phyloP scores from a whole-genome alignment of 2,888 invertebrate genomes.

The Eristalis intricaria region DNA sequence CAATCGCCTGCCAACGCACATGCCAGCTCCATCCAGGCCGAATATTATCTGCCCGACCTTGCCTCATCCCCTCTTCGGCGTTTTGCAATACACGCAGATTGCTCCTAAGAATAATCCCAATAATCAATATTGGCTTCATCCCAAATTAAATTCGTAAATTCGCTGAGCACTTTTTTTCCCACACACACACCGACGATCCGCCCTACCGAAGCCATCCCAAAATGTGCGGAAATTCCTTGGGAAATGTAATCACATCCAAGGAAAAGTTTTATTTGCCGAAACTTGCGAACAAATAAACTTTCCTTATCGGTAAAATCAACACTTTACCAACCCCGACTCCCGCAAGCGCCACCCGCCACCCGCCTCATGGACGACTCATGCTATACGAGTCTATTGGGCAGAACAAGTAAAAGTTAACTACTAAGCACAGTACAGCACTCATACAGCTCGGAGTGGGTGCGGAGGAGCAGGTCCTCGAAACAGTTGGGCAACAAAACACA shows the following conservation, averaged over 20 bases:
- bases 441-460: neutral
- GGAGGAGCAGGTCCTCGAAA: neutral
- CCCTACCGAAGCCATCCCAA: neutral
- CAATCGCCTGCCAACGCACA: too few relatives aligned
- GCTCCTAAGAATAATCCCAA: slow-evolving; percentile 42
- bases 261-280: slow-evolving; percentile 68
- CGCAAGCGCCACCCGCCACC: neutral
- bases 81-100: slow-evolving; percentile 2
- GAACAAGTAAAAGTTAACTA: slow-evolving; percentile 52
- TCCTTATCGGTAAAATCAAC: slow-evolving; percentile 70
- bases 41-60: slow-evolving; percentile 21
- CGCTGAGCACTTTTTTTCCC: slow-evolving; percentile 13
- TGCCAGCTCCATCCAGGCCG: neutral
- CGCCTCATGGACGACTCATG: neutral
- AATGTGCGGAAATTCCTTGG: slow-evolving; percentile 4
- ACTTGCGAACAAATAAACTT: slow-evolving; percentile 70
- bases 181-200: neutral
- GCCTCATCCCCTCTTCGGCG: neutral
- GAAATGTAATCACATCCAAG: slow-evolving; percentile 65
- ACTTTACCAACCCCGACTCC: slow-evolving; percentile 37
- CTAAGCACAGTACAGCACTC: slow-evolving; percentile 28
- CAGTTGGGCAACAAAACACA: slow-evolving; percentile 2
- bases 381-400: neutral
- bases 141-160: slow-evolving; percentile 39
- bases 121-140: slow-evolving; percentile 62